phyloP scores from a whole-genome alignment of 2,113 vertebrate genomes.

The Gallinago media region DNA sequence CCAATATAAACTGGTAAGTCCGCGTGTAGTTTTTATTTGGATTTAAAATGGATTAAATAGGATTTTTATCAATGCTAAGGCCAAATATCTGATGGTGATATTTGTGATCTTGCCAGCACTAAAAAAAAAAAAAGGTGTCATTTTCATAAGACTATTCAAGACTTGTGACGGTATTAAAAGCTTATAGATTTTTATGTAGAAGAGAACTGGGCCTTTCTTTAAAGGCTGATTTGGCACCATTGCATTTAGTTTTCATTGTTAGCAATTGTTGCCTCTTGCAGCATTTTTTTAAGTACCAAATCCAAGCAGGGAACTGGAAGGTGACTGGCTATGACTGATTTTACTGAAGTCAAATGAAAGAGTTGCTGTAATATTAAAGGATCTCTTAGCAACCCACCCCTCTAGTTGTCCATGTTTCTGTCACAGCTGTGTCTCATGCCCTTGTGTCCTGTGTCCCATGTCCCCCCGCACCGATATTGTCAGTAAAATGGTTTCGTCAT shows the following conservation, averaged over 20 bases:
- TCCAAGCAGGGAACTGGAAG: neutral
- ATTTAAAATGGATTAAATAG: neutral
- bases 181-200: neutral
- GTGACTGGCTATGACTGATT: neutral
- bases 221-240: neutral
- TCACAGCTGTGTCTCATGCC: neutral
- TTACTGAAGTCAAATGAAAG: neutral
- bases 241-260: neutral
- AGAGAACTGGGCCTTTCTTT: neutral
- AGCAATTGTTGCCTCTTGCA: neutral
- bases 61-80: neutral
- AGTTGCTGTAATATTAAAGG: neutral
- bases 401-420: neutral
- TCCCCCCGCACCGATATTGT: neutral
- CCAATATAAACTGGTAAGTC: neutral
- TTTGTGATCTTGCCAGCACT: neutral
- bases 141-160: neutral
- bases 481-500: neutral
- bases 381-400: neutral
- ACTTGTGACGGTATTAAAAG: neutral
- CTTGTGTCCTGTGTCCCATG: neutral
- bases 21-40: neutral
- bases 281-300: neutral
- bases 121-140: neutral
- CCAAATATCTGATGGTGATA: neutral